Conservation (phyloP, 1,140 invertebrate species). For the Lineus longissimus region DNA sequence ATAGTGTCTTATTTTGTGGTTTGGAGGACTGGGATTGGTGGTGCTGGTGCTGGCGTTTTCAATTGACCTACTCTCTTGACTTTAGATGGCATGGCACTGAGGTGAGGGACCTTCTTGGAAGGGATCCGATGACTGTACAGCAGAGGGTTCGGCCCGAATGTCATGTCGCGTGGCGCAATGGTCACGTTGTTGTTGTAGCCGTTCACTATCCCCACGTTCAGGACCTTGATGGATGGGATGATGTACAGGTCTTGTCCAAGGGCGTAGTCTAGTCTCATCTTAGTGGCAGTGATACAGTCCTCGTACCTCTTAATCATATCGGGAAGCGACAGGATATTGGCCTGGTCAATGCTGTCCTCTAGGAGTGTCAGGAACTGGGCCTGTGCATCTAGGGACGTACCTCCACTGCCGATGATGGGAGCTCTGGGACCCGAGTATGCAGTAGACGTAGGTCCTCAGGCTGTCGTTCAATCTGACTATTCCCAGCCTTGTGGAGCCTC, state of each 20-base stretch:
- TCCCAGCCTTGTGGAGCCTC: background rate
- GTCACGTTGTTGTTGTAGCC: slow-evolving; percentile 14
- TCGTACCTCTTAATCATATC: background rate
- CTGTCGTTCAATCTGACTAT: slow-evolving; percentile 13
- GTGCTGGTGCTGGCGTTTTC: no score
- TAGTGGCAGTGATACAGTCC: background rate
- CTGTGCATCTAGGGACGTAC: background rate
- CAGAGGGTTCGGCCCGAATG: background rate
- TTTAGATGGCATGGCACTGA: no score
- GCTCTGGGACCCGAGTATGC: slow-evolving; percentile 9
- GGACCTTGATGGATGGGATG: slow-evolving; percentile 10
- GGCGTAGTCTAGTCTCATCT: background rate
- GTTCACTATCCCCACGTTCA: background rate
- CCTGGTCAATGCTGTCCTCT: background rate
- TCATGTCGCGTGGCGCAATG: background rate
- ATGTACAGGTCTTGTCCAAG: slow-evolving; percentile 13
- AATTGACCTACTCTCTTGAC: no score
- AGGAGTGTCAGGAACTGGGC: background rate
- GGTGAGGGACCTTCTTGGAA: no score
- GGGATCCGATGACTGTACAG: no score
- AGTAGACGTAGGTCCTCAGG: slow-evolving; percentile 11
- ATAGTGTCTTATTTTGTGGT: no score
- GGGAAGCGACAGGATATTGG: background rate
- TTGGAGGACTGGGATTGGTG: no score
- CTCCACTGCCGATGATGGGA: background rate